Evolutionary conservation across 2,113 vertebrate species (phyloP), one percentile per base, ranked within the genome.

Genomic region (Rhea pennata): DNA sequence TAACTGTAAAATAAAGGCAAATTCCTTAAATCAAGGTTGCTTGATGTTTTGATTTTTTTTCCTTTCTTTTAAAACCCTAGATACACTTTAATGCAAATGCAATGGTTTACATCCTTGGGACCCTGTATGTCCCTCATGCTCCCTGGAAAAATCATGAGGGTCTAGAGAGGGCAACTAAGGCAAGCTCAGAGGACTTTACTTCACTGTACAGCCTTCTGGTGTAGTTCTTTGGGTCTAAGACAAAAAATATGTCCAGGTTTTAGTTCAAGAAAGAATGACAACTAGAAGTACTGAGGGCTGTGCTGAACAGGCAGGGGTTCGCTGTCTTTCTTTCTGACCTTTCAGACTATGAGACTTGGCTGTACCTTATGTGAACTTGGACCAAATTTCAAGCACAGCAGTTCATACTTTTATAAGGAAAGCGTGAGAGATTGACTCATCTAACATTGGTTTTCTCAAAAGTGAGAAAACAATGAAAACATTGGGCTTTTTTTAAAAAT

Each of bases 281-380:
- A 53, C 13, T 71, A 91, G 48, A 79, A 95, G 78, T 2, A 40
- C 24, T 29, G 29, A 87, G 71, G 70, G 84, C 92, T 91, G 36
- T 69, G 12, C 2, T 73, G 81, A 92, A 59, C 58, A 87, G 62
- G 20, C 78, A 73, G 66, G 15, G 84, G 71, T 77, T 76, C 58
- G 61, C 42, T 42, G 40, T 23, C 66, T 86, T 65, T 40, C 39
- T 46, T 33, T 69, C 29, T 83, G 78, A 87, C 66, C 75, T 85
- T 90, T 73, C 21, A 70, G 84, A 67, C 75, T 96, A 67, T 82
- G 71, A 88, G 78, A 67, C 31, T 94, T 97, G 95, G 89, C 95
- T 89, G 87, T 42, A 80, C 64, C 92, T 87, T 84, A 54, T 39
- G 5, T 74, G 66, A 94, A 91, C 89, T 94, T 94, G 91, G 67